Evolutionary conservation across 2,888 invertebrate species (phyloP).

Genomic region (Polietes domitor): DNA sequence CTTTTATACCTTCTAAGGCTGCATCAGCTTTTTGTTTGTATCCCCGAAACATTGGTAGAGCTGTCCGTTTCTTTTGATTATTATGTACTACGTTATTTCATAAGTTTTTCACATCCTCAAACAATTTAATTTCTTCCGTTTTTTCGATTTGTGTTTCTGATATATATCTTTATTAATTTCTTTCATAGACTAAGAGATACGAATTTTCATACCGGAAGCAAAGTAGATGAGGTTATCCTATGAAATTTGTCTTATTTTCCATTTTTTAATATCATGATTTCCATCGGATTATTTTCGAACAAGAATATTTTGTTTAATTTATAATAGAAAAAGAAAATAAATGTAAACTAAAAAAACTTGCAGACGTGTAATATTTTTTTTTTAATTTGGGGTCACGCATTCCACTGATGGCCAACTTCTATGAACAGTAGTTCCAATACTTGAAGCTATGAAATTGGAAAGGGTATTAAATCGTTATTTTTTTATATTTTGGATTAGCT

Average conservation of each 20-base stretch:
- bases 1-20: constrained; percentile 56
- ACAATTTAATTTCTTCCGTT: constrained; percentile 34
- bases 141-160: constrained; percentile 40
- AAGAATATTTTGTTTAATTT: constrained; percentile 49
- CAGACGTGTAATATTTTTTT: not conserved
- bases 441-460: too few species aligned
- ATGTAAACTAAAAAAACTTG: constrained; percentile 44
- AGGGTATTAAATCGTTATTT: too few species aligned
- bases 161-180: constrained; percentile 44
- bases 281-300: constrained; percentile 22
- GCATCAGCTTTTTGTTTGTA: constrained; percentile 65
- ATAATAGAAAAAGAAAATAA: constrained; percentile 52
- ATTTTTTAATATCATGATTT: constrained; percentile 32
- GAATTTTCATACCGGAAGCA: constrained; percentile 37
- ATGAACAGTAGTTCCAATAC: not conserved
- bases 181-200: constrained; percentile 53
- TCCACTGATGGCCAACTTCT: too few species aligned
- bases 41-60: constrained; percentile 36
- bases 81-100: constrained; percentile 46
- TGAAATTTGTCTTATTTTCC: constrained; percentile 23
- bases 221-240: too few species aligned
- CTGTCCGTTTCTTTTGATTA: constrained; percentile 49
- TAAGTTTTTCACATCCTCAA: constrained; percentile 58
- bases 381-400: not conserved
- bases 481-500: too few species aligned